Conservation (phyloP, 2,113 vertebrate genomes). For the Phrynosoma blainvillii region DNA sequence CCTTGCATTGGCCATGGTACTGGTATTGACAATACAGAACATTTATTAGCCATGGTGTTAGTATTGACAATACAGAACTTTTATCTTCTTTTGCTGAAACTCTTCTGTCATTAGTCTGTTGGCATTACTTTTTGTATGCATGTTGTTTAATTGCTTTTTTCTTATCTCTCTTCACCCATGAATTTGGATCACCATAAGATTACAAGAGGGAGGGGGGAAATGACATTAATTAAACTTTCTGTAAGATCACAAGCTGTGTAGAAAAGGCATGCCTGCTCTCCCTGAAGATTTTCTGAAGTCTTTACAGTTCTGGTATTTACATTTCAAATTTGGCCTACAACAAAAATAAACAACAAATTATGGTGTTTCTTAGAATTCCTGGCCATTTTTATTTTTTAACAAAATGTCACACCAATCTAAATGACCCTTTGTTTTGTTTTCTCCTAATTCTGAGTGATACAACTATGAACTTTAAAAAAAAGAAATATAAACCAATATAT, state of each 20-base stretch:
- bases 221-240: conserved; percentile 35
- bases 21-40: background rate
- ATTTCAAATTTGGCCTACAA: conserved; percentile 20
- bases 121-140: background rate
- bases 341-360: conserved; percentile 25
- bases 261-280: background rate
- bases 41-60: background rate
- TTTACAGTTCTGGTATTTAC: conserved; percentile 18
- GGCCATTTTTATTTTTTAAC: background rate
- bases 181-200: rapidly evolving
- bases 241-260: background rate
- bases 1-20: background rate
- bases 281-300: background rate
- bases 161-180: background rate
- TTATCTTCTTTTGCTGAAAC: conserved; percentile 5
- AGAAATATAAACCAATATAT: conserved; percentile 12
- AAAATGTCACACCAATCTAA: conserved; percentile 18
- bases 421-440: conserved; percentile 3
- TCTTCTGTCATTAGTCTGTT: background rate
- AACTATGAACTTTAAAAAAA: conserved; percentile 13
- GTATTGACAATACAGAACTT: background rate
- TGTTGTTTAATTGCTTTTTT: background rate
- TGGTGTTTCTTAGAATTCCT: background rate
- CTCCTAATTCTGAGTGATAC: conserved; percentile 15
- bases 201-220: background rate